Evolutionary conservation across 2,888 invertebrate species (phyloP), one percentile per base, ranked within the genome.

Genomic region (Leucophora obtusa): DNA sequence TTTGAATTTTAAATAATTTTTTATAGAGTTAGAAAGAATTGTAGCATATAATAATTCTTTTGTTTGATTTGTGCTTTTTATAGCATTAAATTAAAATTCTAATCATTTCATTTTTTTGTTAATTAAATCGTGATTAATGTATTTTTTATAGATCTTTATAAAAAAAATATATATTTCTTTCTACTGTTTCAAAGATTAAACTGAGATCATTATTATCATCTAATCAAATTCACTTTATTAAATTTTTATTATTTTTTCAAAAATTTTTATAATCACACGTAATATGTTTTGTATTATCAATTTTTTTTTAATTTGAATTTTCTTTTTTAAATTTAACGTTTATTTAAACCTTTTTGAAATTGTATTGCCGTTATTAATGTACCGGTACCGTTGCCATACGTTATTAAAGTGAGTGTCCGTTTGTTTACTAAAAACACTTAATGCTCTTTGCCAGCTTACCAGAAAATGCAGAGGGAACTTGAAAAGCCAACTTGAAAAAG

Each of bases 311-410:
- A 24, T 15, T 51, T 18, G 0, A n/a, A 10, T 18, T 68, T 43
- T 54, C 21, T 14, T 65, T 35, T 33, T 14, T 51, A n/a, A 53
- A 10, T 50, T 14, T 70, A 58, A 70, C 56, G 51, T 24, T 77
- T 24, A 50, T 59, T 43, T 58, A 35, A 54, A 38, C 35, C 50
- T 58, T 1, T 33, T 54, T 58, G 1, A 68, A 53, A 15, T 10
- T 24, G 10, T 51, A 51, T 70, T 62, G 73, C 86, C 86, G 84
- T 84, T 81, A 86, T 87, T 86, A 87, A n/a, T 47, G 86, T 87
- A 90, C 89, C 90, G 88, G 86, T 87, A 89, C 86, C 89, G 87
- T 87, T 89, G 89, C 86, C 89, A 87, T 87, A 87, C 90, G 87
- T 89, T 88, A 89, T 86, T 83, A 87, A 86, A 89, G 89, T 90